Conservation (phyloP, 2,888 invertebrate species). For the Leuctra nigra region DNA sequence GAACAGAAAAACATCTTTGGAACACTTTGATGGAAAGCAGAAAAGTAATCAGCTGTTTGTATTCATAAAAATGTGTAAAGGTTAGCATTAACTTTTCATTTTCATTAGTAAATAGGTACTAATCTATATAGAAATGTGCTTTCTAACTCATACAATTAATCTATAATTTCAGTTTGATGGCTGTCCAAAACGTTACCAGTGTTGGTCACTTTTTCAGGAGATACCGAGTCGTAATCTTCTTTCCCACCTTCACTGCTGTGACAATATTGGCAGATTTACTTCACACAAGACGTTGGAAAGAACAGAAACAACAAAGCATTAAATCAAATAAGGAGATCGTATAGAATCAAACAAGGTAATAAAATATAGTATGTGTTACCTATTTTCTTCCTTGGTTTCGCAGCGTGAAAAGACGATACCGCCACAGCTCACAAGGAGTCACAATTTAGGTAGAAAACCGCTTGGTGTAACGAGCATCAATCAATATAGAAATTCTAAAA, state of each 20-base stretch:
- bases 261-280: slow-evolving; percentile 66
- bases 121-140: not conserved
- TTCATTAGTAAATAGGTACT: too few species aligned
- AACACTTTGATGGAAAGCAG: too few species aligned
- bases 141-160: not conserved
- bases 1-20: too few species aligned
- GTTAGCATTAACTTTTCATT: not conserved
- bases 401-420: too few species aligned
- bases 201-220: slow-evolving; percentile 45
- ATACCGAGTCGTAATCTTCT: slow-evolving; percentile 60
- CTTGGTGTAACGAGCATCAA: too few species aligned
- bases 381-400: too few species aligned
- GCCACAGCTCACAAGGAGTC: too few species aligned
- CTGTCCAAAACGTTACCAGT: slow-evolving; percentile 37
- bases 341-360: too few species aligned
- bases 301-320: not conserved
- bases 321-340: too few species aligned
- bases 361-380: too few species aligned
- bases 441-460: too few species aligned
- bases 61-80: not conserved
- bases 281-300: slow-evolving; percentile 67
- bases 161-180: slow-evolving; percentile 45
- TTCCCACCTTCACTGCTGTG: slow-evolving; percentile 53
- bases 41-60: not conserved
- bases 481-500: too few species aligned